Evolutionary conservation across 2,113 vertebrate species (phyloP), one percentile per base, ranked within the genome.

Genomic region (Halichoerus grypus): DNA sequence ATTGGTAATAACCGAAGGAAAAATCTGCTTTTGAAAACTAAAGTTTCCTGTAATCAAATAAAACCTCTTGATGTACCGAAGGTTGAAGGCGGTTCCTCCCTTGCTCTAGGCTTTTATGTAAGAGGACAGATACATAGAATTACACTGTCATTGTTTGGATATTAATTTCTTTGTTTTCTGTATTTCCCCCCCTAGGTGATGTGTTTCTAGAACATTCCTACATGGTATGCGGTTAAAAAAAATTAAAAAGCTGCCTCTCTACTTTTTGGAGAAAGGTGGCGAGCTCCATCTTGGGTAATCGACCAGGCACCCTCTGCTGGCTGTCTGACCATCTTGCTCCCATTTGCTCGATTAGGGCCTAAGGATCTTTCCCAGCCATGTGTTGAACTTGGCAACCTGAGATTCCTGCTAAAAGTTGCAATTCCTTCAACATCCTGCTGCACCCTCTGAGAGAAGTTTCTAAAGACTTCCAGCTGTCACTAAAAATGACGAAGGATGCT

Each of bases 401-500:
- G 49, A 93, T 19, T 72, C 69, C 80, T 84, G 51, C 81, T 97
- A 18, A 86, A 86, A 85, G 77, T 57, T 89, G 61, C 42, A 67
- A 69, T 94, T 95, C 26, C 63, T 95, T 74, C 55, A 33, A 93
- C 31, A 95, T 89, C 72, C 11, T 63, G 69, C 28, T 46, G 4
- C 15, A 95, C 55, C 57, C 36, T 85, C 19, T 80, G 86, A 85
- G 81, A 69, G 77, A 94, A 91, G 71, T 61, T 71, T 93, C 88
- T 88, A 83, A 97, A 95, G 88, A 93, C 88, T 95, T 96, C 69
- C 57, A 46, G 85, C 61, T 96, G 91, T 97, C 97, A 94, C 91
- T 46, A 74, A 59, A 65, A 61, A 24, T 71, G 82, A 92, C 67
- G 26, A 83, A 95, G 71, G 49, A 9, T 31, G 22, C 39, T 83